Evolutionary conservation across 2,113 vertebrate species (phyloP).

Genomic region (Genyomyrus donnyi): DNA sequence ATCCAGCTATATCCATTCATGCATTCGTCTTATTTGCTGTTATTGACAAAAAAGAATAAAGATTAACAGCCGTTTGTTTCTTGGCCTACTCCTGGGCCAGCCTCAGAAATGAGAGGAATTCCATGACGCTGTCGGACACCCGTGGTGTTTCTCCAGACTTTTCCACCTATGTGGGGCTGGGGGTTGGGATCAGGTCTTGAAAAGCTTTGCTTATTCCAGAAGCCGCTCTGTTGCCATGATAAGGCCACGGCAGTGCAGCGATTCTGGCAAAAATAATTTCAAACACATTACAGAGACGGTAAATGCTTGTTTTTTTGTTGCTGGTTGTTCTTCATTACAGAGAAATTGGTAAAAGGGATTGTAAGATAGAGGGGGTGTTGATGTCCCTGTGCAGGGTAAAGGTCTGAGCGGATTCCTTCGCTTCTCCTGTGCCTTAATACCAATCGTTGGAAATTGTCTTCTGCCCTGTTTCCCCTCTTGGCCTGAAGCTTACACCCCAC

Average conservation of each 20-base stretch:
- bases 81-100: not conserved
- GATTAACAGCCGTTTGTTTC: not conserved
- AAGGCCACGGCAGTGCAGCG: not conserved
- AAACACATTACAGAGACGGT: not conserved
- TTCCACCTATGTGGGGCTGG: not conserved
- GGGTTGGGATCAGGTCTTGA: not conserved
- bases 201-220: not conserved
- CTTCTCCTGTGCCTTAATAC: not conserved
- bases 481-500: not conserved
- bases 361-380: not conserved
- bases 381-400: not conserved
- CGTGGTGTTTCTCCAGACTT: not conserved
- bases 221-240: not conserved
- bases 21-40: not conserved
- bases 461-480: not conserved
- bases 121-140: not conserved
- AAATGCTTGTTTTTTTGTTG: not conserved
- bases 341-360: not conserved
- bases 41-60: not conserved
- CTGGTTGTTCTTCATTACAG: not conserved
- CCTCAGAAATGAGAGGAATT: not conserved
- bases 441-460: not conserved
- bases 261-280: not conserved
- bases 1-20: not conserved
- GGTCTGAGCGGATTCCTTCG: not conserved